Evolutionary conservation across 2,797 vertebrate genomes (phyloP).

Genomic region (Pempheris klunzingeri): DNA sequence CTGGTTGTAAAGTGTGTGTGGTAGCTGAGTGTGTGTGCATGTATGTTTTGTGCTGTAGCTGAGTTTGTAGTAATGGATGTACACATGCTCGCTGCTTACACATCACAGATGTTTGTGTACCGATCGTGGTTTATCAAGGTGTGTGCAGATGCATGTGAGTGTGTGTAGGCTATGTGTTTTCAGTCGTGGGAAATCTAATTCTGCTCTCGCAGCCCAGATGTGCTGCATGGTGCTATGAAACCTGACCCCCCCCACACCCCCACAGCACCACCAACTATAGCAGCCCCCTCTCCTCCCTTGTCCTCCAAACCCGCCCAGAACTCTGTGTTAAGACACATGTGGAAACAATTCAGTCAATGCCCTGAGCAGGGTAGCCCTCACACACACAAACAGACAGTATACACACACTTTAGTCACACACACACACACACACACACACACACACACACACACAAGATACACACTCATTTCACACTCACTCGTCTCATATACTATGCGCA

Average conservation of each 20-base stretch:
- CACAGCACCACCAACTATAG: constrained; percentile 70
- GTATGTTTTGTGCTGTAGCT: constrained; percentile 33
- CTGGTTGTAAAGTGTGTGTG: constrained; percentile 53
- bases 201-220: constrained; percentile 83
- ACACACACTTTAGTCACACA: constrained; percentile 52
- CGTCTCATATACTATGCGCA: constrained; percentile 65
- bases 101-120: constrained; percentile 61
- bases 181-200: constrained; percentile 87
- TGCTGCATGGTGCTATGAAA: constrained; percentile 86
- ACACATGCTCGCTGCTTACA: constrained; percentile 42
- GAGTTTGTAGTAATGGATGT: constrained; percentile 31
- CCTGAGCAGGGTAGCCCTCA: constrained; percentile 87
- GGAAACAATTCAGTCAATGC: constrained; percentile 90
- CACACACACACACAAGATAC: constrained; percentile 54
- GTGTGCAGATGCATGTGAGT: constrained; percentile 56
- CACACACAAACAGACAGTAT: constrained; percentile 80
- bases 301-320: constrained; percentile 85
- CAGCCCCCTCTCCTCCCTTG: constrained; percentile 74
- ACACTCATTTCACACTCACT: constrained; percentile 72
- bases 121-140: constrained; percentile 69
- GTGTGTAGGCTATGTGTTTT: constrained; percentile 72
- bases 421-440: constrained; percentile 50
- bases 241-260: constrained; percentile 74
- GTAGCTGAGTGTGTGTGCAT: constrained; percentile 38
- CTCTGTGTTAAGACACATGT: constrained; percentile 89